Evolutionary conservation across 2,888 invertebrate species (phyloP).

Genomic region (Papilio elwesi): DNA sequence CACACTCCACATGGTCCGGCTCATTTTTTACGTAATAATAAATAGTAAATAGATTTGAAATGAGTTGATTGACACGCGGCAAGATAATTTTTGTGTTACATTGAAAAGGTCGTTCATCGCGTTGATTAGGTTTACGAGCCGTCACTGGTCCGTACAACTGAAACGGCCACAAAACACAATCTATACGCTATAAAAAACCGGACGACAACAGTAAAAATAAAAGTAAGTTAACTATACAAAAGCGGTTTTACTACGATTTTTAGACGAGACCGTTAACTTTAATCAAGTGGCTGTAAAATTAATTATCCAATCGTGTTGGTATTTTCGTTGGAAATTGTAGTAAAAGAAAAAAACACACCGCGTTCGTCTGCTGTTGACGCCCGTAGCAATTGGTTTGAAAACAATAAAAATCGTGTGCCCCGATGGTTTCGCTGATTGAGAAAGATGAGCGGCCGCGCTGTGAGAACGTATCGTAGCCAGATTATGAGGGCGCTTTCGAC

Average conservation of each 20-base stretch:
- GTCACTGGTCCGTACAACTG: conserved; percentile 42
- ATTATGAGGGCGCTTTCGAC: conserved; percentile 65
- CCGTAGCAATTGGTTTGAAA: conserved; percentile 73
- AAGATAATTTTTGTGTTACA: conserved; percentile 7
- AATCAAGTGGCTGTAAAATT: conserved; percentile 79
- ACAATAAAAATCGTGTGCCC: conserved; percentile 80
- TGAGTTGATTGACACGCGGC: background rate
- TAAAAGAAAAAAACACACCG: conserved; percentile 51
- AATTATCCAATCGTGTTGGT: conserved; percentile 64
- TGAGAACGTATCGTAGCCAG: conserved; percentile 71
- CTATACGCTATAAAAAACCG: conserved; percentile 69
- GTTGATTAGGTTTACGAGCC: conserved; percentile 39
- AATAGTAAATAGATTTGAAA: background rate
- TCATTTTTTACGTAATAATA: background rate
- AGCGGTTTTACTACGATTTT: conserved; percentile 61
- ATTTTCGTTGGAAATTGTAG: conserved; percentile 56
- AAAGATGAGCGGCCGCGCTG: conserved; percentile 73
- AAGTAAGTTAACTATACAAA: conserved; percentile 54
- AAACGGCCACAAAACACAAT: conserved; percentile 65
- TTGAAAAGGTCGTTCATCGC: conserved; percentile 25
- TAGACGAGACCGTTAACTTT: conserved; percentile 64
- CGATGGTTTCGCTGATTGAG: conserved; percentile 77
- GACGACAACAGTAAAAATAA: conserved; percentile 54
- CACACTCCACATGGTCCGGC: no score
- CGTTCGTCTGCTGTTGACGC: conserved; percentile 48